Percentiles rank a stretch among this genome's conserved stretches.
Evolutionary conservation across 92 coral and sea anemone species (phyloP).

Genomic region (Epizoanthus illoricatus): DNA sequence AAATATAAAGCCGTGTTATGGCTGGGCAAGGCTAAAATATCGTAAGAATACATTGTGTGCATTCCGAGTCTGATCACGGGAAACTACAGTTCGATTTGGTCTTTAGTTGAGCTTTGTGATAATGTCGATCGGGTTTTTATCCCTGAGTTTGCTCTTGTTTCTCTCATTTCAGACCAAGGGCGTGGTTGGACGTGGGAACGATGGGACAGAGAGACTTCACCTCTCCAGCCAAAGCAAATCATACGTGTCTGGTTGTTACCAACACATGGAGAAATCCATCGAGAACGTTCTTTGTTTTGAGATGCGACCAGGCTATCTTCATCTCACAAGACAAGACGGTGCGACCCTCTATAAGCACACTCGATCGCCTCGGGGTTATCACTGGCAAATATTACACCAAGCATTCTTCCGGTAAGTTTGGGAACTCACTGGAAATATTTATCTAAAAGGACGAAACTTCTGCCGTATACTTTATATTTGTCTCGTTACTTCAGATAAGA

Average conservation of each 20-base stretch:
- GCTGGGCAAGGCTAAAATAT: too few species aligned
- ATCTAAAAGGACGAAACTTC: neutral
- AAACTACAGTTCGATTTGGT: too few species aligned
- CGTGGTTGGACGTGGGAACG: too few species aligned
- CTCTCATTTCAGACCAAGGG: too few species aligned
- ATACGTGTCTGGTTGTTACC: conserved; percentile 12
- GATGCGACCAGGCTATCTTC: neutral
- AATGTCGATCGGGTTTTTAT: too few species aligned
- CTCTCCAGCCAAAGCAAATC: conserved; percentile 1
- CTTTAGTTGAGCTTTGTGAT: too few species aligned
- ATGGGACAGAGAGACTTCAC: neutral
- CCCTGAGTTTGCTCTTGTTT: too few species aligned
- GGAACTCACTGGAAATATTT: neutral
- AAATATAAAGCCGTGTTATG: too few species aligned
- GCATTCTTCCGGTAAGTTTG: conserved; percentile 6
- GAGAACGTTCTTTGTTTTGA: conserved; percentile 7
- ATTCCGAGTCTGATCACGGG: too few species aligned
- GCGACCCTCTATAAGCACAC: neutral
- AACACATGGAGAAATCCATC: neutral
- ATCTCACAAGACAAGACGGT: neutral
- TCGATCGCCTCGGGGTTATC: neutral
- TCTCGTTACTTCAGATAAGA: neutral
- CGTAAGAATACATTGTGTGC: too few species aligned
- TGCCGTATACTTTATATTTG: neutral
- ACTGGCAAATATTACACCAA: neutral